phyloP scores from a whole-genome alignment of 2,888 invertebrate genomes.

The Aspidiotus rigidus region DNA sequence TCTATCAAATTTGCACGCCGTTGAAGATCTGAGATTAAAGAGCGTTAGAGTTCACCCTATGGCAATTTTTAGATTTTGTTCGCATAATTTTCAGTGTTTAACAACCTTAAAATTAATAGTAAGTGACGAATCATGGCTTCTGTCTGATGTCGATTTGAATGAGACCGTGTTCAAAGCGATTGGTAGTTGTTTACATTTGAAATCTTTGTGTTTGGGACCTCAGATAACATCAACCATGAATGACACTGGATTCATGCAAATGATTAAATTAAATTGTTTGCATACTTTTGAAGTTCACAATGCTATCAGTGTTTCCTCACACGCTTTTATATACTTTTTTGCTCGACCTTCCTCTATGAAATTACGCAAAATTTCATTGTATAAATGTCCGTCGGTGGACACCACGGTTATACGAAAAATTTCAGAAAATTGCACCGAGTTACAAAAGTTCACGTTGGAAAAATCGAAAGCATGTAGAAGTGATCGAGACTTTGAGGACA shows the following conservation, averaged over 20 bases:
- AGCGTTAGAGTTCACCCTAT: constrained; percentile 13
- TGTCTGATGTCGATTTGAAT: background rate
- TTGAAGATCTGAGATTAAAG: constrained; percentile 25
- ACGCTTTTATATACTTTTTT: constrained; percentile 15
- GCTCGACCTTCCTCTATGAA: constrained; percentile 9
- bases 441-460: constrained; percentile 26
- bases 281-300: constrained; percentile 17
- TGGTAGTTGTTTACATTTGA: constrained; percentile 12
- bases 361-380: constrained; percentile 12
- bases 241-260: constrained; percentile 8
- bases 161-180: constrained; percentile 17
- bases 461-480: constrained; percentile 13
- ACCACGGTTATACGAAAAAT: constrained; percentile 15
- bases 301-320: background rate
- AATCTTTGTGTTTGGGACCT: constrained; percentile 18
- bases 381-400: constrained; percentile 10
- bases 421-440: background rate
- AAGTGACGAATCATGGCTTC: background rate
- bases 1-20: constrained; percentile 10
- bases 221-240: constrained; percentile 12
- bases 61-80: constrained; percentile 19
- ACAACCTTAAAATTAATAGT: constrained; percentile 21
- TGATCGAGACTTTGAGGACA: constrained; percentile 14
- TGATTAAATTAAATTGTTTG: constrained; percentile 9
- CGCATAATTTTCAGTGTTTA: constrained; percentile 5